Base-by-base conservation (phyloP, 2,113 vertebrate genomes). In the Vimba vimba region DNA sequence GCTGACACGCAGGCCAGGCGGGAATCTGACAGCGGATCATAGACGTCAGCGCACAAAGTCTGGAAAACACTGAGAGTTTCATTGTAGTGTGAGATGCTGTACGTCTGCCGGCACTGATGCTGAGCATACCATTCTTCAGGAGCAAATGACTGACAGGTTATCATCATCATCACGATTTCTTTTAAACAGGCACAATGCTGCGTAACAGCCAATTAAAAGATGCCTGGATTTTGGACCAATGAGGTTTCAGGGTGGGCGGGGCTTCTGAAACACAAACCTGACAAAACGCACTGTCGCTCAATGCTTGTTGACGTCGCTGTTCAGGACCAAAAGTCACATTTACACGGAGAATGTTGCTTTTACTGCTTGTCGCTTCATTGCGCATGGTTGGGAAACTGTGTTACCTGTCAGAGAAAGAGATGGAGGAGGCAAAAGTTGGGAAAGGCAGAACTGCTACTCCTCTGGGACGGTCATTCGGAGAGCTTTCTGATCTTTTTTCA, bases 401-500 rank as follows among this genome's bases (percentile, higher is more conserved):
- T 30, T 81, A 47, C 79, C 60, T 81, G n/a, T 81, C 59, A 81
- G 15, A 50, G 12, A 66, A 64, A 30, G 19, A 78, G 52, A 13
- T 36, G 19, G 50, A 50, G 15, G 62, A 27, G 27, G 43, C 12
- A 69, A 57, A 81, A 27, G 43, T 66, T 66, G 79, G 57, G 45
- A 52, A 82, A 52, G 33, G 80, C 62, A 69, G 45, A 69, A 55
- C 15, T 55, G 76, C 15, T 62, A 23, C 19, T 87, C 76, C 43
- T 57, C 39, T 27, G 76, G 82, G 76, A 50, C 19, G 68, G 75
- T 55, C 77, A 66, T 68, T 64, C 39, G 57, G 52, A 43, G 21
- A 73, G 13, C 75, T 73, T 55, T 21, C 59, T 25, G 10, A 73
- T 85, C 27, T 47, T 52, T 68, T 87, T 80, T 75, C 78, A 79